These are phyloP conservation scores for Macrotus californicus DNA, from an alignment of 2,113 vertebrate species.

Conservation along the genomic window DNA sequence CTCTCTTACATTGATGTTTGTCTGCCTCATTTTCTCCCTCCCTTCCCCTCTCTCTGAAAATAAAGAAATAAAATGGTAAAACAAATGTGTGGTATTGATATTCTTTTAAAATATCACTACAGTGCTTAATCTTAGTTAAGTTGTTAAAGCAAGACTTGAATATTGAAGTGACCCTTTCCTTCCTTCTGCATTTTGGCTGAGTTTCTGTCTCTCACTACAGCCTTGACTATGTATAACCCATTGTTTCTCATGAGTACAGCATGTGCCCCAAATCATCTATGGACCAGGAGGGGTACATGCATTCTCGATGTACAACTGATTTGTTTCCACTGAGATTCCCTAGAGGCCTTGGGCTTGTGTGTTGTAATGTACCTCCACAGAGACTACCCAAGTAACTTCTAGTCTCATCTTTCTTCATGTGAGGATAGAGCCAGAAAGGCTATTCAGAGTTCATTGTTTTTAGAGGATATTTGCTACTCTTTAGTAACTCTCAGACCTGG, in stretches of 20 bases:
- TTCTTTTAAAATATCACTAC: background rate
- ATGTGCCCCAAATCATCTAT: background rate
- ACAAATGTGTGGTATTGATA: too few relatives aligned
- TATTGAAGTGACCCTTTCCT: background rate
- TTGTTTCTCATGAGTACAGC: background rate
- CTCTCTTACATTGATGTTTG: too few relatives aligned
- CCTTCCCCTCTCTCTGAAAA: too few relatives aligned
- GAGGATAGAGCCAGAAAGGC: background rate
- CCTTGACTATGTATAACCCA: background rate
- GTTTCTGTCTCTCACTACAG: background rate
- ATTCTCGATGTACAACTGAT: background rate
- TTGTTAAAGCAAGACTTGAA: background rate
- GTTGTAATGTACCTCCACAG: background rate
- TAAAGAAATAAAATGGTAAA: too few relatives aligned
- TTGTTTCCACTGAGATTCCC: background rate
- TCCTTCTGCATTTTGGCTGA: background rate
- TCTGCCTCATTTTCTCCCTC: too few relatives aligned
- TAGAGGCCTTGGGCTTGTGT: background rate
- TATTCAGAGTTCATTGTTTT: background rate
- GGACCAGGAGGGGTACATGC: too few relatives aligned
- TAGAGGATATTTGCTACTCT: background rate
- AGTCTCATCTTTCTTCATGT: background rate
- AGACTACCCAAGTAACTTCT: background rate
- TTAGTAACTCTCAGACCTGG: background rate
- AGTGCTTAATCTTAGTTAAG: background rate